Evolutionary conservation across 2,888 invertebrate genomes (phyloP).

Genomic region (Oegoconia quadripuncta): DNA sequence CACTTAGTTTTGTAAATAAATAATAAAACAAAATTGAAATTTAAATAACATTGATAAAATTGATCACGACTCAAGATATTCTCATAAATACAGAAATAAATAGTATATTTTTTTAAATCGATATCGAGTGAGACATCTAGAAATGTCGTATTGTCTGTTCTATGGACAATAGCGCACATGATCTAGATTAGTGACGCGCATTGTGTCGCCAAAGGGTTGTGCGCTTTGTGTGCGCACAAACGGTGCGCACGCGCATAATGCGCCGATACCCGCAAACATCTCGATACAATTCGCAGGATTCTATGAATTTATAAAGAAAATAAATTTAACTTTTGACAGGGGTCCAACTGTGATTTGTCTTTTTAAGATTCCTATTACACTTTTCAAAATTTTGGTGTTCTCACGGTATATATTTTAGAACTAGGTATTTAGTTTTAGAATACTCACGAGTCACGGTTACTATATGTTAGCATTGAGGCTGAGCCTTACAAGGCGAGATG

Average conservation of each 20-base stretch:
- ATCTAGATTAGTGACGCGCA: conserved; percentile 64
- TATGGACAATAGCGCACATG: conserved; percentile 43
- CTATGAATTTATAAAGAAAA: conserved; percentile 53
- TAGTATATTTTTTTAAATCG: conserved; percentile 41
- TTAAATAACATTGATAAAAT: too few species aligned
- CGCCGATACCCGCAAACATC: conserved; percentile 36
- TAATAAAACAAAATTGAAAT: too few species aligned
- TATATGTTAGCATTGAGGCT: too few species aligned
- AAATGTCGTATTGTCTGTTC: conserved; percentile 30
- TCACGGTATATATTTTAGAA: conserved; percentile 25
- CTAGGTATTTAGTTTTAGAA: too few species aligned
- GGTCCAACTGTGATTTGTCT: conserved; percentile 4
- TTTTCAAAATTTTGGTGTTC: neutral
- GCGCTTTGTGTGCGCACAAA: conserved; percentile 39
- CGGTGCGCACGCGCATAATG: conserved; percentile 36
- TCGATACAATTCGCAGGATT: conserved; percentile 38
- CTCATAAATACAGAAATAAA: conserved; percentile 6
- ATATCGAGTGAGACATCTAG: conserved; percentile 52
- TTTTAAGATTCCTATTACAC: conserved; percentile 3
- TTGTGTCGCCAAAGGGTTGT: conserved; percentile 65
- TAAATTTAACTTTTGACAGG: conserved; percentile 45
- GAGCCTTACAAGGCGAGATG: too few species aligned
- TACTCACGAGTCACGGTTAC: too few species aligned
- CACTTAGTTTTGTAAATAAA: too few species aligned
- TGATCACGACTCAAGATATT: neutral